These are phyloP conservation scores for Lasioglossum oenotherae DNA, from an alignment of 2,888 invertebrate genomes.

Conservation along the genomic window DNA sequence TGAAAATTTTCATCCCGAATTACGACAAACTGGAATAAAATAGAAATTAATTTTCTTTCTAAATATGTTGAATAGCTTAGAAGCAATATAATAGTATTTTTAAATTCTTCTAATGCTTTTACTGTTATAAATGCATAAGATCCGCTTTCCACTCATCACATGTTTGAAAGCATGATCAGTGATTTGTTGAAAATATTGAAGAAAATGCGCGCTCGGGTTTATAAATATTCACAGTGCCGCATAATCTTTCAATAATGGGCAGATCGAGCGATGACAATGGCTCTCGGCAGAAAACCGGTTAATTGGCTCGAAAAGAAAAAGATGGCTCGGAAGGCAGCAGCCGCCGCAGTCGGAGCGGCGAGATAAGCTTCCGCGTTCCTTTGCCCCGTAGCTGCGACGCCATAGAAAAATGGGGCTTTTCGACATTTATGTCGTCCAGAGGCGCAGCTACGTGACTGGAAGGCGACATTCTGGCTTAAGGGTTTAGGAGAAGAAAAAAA, in stretches of 20 bases:
- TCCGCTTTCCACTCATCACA: no score
- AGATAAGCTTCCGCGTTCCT: slow-evolving; percentile 3
- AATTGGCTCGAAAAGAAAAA: not conserved
- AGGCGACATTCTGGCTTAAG: slow-evolving; percentile 29
- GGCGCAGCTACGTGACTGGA: slow-evolving; percentile 42
- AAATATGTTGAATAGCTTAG: no score
- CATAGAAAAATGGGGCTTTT: slow-evolving; percentile 34
- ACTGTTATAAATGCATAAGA: no score
- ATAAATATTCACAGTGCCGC: not conserved
- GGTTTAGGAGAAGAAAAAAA: slow-evolving; percentile 39
- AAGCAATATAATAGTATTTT: no score
- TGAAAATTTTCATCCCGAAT: no score
- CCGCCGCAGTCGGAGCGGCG: no score
- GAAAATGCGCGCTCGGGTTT: not conserved
- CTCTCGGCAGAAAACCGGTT: not conserved
- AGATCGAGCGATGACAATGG: not conserved
- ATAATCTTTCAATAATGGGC: not conserved
- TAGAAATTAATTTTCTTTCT: no score
- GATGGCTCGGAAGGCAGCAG: not conserved
- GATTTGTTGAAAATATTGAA: no score
- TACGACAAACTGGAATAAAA: no score
- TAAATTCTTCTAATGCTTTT: no score
- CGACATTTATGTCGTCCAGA: slow-evolving; percentile 9
- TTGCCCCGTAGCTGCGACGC: not conserved
- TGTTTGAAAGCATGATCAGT: no score